phyloP scores from a whole-genome alignment of 1,140 invertebrate species.

The Nymphalis io region DNA sequence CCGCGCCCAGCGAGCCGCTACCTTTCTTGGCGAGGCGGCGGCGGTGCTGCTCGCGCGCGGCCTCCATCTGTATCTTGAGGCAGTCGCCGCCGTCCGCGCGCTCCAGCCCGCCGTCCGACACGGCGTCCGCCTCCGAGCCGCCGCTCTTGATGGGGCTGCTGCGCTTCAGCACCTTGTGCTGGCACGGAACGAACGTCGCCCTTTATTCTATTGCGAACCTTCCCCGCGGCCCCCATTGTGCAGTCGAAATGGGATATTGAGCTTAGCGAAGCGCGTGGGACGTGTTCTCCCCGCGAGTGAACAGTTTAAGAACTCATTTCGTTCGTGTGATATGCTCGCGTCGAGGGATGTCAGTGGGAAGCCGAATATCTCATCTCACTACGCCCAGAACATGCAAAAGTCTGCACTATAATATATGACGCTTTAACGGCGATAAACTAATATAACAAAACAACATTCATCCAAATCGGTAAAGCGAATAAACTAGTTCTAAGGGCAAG shows the following conservation, averaged over 20 bases:
- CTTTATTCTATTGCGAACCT: neutral
- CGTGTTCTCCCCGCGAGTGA: too few relatives aligned
- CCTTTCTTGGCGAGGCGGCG: slow-evolving; percentile 76
- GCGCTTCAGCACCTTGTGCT: slow-evolving; percentile 76
- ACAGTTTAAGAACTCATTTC: too few relatives aligned
- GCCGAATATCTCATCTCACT: slow-evolving; percentile 35
- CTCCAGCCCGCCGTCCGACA: slow-evolving; percentile 59
- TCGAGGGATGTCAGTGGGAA: neutral
- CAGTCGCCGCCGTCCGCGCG: slow-evolving; percentile 63
- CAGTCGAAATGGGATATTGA: slow-evolving; percentile 32
- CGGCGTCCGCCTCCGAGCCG: slow-evolving; percentile 64
- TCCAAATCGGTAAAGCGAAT: slow-evolving; percentile 42
- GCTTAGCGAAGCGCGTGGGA: too few relatives aligned
- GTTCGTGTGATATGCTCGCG: too few relatives aligned
- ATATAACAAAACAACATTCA: slow-evolving; percentile 43
- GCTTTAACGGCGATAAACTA: slow-evolving; percentile 32
- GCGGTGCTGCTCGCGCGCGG: slow-evolving; percentile 70
- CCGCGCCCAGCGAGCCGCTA: too few relatives aligned
- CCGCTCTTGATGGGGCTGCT: slow-evolving; percentile 68
- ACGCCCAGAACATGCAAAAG: slow-evolving; percentile 48
- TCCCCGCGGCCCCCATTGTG: neutral
- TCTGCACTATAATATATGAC: slow-evolving; percentile 48
- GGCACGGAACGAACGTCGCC: slow-evolving; percentile 21
- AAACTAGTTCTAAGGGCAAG: slow-evolving; percentile 39
- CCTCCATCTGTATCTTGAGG: slow-evolving; percentile 78